Conservation (phyloP, 1,140 invertebrate genomes). For the Aradophagus sp. region DNA sequence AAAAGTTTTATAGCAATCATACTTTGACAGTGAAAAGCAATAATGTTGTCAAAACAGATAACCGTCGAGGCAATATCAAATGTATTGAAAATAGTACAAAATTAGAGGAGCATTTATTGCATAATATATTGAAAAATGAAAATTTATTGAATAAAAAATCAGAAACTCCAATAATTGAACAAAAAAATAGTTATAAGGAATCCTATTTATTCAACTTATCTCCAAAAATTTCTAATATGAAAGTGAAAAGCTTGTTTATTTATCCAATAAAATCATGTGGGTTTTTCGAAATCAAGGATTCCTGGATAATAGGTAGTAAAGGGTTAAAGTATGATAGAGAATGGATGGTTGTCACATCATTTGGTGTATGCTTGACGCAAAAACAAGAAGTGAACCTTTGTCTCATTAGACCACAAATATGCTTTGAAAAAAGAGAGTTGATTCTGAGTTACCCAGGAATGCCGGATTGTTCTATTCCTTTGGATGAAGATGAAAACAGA, state of each 20-base stretch:
- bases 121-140: too few species aligned
- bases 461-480: conserved; percentile 72
- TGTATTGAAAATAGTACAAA: too few species aligned
- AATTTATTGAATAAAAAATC: not conserved
- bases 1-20: not conserved
- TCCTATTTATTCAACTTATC: not conserved
- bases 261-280: conserved; percentile 97
- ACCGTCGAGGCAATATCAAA: too few species aligned
- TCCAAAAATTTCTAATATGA: not conserved
- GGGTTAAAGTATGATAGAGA: conserved; percentile 92
- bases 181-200: not conserved
- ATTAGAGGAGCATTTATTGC: too few species aligned
- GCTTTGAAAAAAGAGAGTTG: conserved; percentile 78
- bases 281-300: conserved; percentile 79
- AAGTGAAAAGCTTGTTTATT: conserved; percentile 77
- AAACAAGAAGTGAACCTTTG: conserved; percentile 89
- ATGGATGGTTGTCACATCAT: conserved; percentile 91
- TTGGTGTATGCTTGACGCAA: conserved; percentile 89
- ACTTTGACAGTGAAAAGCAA: too few species aligned
- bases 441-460: conserved; percentile 80
- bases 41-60: too few species aligned
- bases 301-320: conserved; percentile 83
- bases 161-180: not conserved
- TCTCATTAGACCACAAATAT: conserved; percentile 84
- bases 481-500: conserved; percentile 57